Conservation (phyloP, 1,140 invertebrate species). For the Cecropterus lyciades region DNA sequence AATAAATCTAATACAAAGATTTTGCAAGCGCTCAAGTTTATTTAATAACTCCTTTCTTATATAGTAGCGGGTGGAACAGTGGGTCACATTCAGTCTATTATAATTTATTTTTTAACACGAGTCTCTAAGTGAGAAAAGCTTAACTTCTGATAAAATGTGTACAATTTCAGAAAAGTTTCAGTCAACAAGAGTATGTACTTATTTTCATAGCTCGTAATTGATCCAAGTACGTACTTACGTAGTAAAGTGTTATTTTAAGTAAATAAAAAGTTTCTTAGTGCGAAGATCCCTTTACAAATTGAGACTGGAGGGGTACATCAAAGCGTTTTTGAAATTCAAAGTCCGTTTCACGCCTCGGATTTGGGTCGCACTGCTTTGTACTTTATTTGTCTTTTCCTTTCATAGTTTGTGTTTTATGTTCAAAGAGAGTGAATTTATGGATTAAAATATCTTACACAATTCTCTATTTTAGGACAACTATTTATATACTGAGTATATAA, state of each 20-base stretch:
- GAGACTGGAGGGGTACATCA: conserved; percentile 46
- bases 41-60: too few relatives aligned
- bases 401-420: conserved; percentile 33
- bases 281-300: conserved; percentile 42
- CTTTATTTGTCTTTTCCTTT: conserved; percentile 40
- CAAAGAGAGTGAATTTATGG: conserved; percentile 27
- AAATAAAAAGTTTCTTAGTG: conserved; percentile 7
- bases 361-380: conserved; percentile 39
- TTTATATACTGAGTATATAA: not conserved
- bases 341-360: conserved; percentile 46
- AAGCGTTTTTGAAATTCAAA: conserved; percentile 58
- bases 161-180: too few relatives aligned
- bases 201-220: too few relatives aligned
- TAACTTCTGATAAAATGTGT: too few relatives aligned
- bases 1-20: too few relatives aligned
- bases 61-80: too few relatives aligned
- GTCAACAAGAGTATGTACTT: too few relatives aligned
- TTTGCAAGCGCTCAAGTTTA: too few relatives aligned
- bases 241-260: not conserved
- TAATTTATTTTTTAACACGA: too few relatives aligned
- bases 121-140: too few relatives aligned
- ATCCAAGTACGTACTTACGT: too few relatives aligned
- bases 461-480: not conserved
- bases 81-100: too few relatives aligned
- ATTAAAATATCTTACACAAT: conserved; percentile 20